Evolutionary conservation across 2,797 vertebrate genomes (phyloP), one percentile per base, ranked within the genome.

Genomic region (Rousettus madagascariensis): DNA sequence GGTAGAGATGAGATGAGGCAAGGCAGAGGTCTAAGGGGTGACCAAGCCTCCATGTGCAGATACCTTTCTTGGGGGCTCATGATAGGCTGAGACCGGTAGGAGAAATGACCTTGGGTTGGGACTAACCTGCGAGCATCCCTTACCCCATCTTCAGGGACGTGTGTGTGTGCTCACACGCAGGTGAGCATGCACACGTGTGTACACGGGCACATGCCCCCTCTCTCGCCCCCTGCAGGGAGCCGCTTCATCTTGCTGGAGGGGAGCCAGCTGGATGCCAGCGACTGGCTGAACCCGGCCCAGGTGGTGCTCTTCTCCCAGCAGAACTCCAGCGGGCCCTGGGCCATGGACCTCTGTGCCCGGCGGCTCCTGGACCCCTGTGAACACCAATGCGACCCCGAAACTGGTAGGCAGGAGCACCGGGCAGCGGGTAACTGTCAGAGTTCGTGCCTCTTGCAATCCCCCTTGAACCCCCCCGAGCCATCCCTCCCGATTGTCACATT

Each of bases 251-350:
- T 99, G 97, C 98, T 99, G 97, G 99, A 99, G 97, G 99, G 99
- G 49, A 99, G 99, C 97, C 99, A 99, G 98, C 97, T 99, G 98
- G 99, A 99, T 33, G 99, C 99, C 75, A 99, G 99, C 0, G 99
- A 99, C 97, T 99, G 99, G 99, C 98, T 99, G 97, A 99, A 99
- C 97, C 99, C 99, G 0, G 99, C 99, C 5, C 99, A 99, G 98
- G 99, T 99, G 66, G 71, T 99, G 89, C 97, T 99, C 89, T 99
- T 99, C 98, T 99, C 99, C 97, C 99, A 99, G 97, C 99, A 99
- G 99, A 99, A 99, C 82, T 99, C 99, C 98, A 99, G 99, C 0
- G 99, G 99, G 63, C 99, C 99, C 38, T 99, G 99, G 99, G 98
- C 99, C 93, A 98, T 98, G 84, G 99, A 99, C 97, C 99, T 99